Evolutionary conservation across 2,888 invertebrate genomes (phyloP), one percentile per base, ranked within the genome.

Genomic region (Idaea dimidiata): DNA sequence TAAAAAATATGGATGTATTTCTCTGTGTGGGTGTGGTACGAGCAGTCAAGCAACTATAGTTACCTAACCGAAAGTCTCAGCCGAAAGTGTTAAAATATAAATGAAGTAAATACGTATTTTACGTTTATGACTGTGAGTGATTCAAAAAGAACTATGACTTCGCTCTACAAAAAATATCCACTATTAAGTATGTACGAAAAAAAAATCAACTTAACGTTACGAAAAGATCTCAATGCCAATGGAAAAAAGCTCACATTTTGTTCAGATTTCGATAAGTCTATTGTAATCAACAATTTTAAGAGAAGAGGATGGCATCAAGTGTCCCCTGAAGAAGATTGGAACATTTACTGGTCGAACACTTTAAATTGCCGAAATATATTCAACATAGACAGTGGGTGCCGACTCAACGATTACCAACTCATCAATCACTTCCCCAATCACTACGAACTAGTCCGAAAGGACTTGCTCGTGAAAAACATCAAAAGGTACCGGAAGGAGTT

Each of bases 371-470:
- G 98, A 62, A 96, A 95, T 80, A 94, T 98, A 69, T 98, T 98
- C 81, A 97, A 71, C 58, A 63, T 80, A 32, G 86, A 87, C 16
- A 79, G 65, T 33, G 80, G 81, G 0, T 75, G 74, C 62, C 77
- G 86, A 56, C 78, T 87, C 62, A 95, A 95, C 71, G 98, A 98
- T 83, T 96, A 97, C 89, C 98, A 98, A 88, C 94, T 97, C 57
- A 97, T 99, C 67, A 99, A 98, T 88, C 98, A 99, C 84, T 99
- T 98, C 82, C 98, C 98, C 0, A 99, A 98, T 85, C 98, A 98
- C 69, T 97, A 98, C 80, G 98, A 99, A 85, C 89, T 99, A 61
- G 97, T 98, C 0, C 94, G 99, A 7, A 99, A 99, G 88, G 99
- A 99, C 91, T 93, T 99, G 62, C 93, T 99, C 67, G 98, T 99